Evolutionary conservation across 2,113 vertebrate species (phyloP), one percentile per base, ranked within the genome.

Genomic region (Limnothrissa miodon): DNA sequence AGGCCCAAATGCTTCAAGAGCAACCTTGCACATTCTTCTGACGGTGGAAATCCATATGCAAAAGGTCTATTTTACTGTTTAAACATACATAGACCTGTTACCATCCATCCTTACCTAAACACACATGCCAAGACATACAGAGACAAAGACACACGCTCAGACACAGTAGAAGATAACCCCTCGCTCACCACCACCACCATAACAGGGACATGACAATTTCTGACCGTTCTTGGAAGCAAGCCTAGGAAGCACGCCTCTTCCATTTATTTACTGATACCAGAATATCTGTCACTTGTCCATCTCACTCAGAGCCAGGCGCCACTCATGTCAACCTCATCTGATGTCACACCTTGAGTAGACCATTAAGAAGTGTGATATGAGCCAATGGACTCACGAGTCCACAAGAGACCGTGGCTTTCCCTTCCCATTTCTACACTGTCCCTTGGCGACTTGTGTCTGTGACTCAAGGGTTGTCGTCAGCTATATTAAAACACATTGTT

Each of bases 251-350:
- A 81, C 39, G n/a, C 74, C 83, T 44, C 39, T 80, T 39, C 84
- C 33, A 42, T 81, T 84, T 45, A 42, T 81, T 84, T 45, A 48
- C 53, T 51, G 79, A 82, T 82, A 82, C 29, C 56, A 56, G 70
- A 46, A 79, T 46, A 84, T 82, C 70, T 81, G 82, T 83, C 74
- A 85, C 82, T 74, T 74, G 80, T 78, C 53, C 44, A 79, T 85
- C 53, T 81, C 48, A 39, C 74, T 82, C 81, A 5, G 19, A 45
- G 81, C 78, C 21, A 23, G 62, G 29, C 62, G 10, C 66, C 66
- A 42, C 48, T 83, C 39, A 39, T 66, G 78, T 84, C 79, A 74
- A 8, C 70, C 45, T 82, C 81, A 81, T 80, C 45, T 45, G 45
- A 45, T 74, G 70, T 80, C 59, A 25, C 81, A 85, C 81, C 81